Evolutionary conservation across 37 sponge, comb jelly and placozoan species (phyloP).

Genomic region (Chondrilla cf. caribensis): DNA sequence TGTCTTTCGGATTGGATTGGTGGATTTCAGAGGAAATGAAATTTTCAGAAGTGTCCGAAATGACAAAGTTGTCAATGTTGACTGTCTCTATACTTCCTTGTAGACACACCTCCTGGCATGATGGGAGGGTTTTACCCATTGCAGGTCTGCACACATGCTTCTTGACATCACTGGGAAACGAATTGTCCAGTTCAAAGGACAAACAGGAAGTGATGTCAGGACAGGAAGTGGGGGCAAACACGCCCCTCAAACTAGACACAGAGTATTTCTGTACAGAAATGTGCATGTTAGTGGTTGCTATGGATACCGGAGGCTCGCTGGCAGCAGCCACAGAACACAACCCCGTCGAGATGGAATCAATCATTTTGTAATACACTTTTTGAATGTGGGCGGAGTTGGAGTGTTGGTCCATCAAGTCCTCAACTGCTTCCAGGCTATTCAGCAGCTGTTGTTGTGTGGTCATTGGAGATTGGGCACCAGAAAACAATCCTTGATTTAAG

Average conservation of each 20-base stretch:
- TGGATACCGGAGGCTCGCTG: not conserved
- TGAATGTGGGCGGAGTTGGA: not conserved
- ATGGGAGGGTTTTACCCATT: constrained; percentile 1
- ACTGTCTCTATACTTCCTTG: not conserved
- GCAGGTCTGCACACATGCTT: not conserved
- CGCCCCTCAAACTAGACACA: not conserved
- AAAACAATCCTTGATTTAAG: not conserved
- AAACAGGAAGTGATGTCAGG: not conserved
- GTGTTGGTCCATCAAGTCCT: not conserved
- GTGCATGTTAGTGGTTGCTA: not conserved
- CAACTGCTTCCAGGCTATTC: not conserved
- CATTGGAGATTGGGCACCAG: not conserved
- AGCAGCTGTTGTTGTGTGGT: not conserved
- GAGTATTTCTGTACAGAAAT: not conserved
- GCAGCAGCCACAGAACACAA: not conserved
- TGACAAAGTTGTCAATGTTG: not conserved
- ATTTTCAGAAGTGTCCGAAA: not conserved
- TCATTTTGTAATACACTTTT: not conserved
- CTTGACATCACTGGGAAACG: not conserved
- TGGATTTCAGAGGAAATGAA: constrained; percentile 23
- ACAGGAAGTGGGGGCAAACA: not conserved
- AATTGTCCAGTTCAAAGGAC: not conserved
- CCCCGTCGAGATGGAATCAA: not conserved
- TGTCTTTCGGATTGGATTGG: constrained; percentile 27
- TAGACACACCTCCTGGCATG: constrained; percentile 15